Evolutionary conservation across 2,888 invertebrate species (phyloP).

Genomic region (Myopa tessellatipennis): DNA sequence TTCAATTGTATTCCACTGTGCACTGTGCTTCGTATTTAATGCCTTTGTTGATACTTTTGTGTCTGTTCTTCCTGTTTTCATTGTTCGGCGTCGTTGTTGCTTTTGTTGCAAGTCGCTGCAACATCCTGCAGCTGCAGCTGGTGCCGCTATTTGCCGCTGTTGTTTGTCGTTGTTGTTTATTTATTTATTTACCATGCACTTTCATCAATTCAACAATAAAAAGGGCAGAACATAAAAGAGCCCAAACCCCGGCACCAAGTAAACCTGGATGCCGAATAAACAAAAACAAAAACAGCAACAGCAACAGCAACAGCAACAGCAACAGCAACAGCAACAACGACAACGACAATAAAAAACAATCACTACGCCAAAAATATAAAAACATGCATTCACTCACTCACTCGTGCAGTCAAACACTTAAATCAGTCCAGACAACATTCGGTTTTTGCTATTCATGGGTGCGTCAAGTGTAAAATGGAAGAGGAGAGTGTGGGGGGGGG

Average conservation of each 20-base stretch:
- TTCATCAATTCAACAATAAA: conserved; percentile 19
- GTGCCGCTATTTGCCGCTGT: conserved; percentile 4
- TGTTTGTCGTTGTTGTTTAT: conserved; percentile 12
- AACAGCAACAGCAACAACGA: conserved; percentile 16
- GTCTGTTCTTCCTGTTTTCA: neutral
- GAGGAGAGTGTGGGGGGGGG: no score
- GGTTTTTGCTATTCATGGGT: no score
- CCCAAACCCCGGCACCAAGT: conserved; percentile 32
- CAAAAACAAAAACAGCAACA: conserved; percentile 28
- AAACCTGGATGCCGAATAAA: conserved; percentile 35
- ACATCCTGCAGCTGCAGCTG: neutral
- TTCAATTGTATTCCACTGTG: neutral
- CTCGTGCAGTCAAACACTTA: no score
- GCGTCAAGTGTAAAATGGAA: no score
- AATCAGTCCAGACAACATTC: no score
- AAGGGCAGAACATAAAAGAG: neutral
- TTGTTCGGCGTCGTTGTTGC: neutral
- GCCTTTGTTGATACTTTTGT: neutral
- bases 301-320: neutral
- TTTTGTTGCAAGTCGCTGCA: neutral
- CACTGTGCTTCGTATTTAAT: neutral
- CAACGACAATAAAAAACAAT: conserved; percentile 17
- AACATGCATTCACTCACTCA: conserved; percentile 16
- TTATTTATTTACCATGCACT: conserved; percentile 27
- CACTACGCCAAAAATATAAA: conserved; percentile 1